Conservation (phyloP, 1,140 invertebrate genomes). For the Carcinoscorpius rotundicauda region DNA sequence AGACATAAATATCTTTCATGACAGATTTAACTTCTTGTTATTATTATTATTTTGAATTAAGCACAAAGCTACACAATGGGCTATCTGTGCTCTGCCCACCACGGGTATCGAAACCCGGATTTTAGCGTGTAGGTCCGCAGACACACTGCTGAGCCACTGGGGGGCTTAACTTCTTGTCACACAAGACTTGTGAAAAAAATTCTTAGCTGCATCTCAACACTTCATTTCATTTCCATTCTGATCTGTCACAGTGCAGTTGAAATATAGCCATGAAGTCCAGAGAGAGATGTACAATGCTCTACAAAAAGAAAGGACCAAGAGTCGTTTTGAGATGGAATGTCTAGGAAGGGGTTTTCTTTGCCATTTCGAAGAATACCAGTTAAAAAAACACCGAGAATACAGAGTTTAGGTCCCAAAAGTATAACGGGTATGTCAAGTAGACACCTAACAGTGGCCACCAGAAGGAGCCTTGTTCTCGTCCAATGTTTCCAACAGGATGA, state of each 20-base stretch:
- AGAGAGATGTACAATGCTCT: slow-evolving; percentile 54
- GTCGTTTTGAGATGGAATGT: slow-evolving; percentile 31
- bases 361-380: slow-evolving; percentile 57
- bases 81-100: too few relatives aligned
- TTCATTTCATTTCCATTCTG: slow-evolving; percentile 65
- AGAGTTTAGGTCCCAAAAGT: slow-evolving; percentile 49
- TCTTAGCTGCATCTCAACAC: slow-evolving; percentile 67
- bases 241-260: slow-evolving; percentile 75
- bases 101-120: too few relatives aligned
- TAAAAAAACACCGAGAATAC: slow-evolving; percentile 19
- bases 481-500: slow-evolving; percentile 65
- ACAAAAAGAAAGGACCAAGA: slow-evolving; percentile 42
- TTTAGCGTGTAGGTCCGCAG: too few relatives aligned
- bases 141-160: too few relatives aligned
- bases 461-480: slow-evolving; percentile 55
- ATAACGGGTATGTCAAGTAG: slow-evolving; percentile 45
- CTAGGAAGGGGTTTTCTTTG: slow-evolving; percentile 45
- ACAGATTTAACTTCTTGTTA: too few relatives aligned
- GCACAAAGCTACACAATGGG: too few relatives aligned
- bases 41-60: too few relatives aligned
- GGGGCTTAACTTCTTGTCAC: slow-evolving; percentile 59
- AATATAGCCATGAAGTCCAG: slow-evolving; percentile 69
- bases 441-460: slow-evolving; percentile 54
- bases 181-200: slow-evolving; percentile 78
- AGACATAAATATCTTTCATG: slow-evolving; percentile 56